Evolutionary conservation across 1,140 invertebrate species (phyloP).

Genomic region (Drosophila nigromelanica): DNA sequence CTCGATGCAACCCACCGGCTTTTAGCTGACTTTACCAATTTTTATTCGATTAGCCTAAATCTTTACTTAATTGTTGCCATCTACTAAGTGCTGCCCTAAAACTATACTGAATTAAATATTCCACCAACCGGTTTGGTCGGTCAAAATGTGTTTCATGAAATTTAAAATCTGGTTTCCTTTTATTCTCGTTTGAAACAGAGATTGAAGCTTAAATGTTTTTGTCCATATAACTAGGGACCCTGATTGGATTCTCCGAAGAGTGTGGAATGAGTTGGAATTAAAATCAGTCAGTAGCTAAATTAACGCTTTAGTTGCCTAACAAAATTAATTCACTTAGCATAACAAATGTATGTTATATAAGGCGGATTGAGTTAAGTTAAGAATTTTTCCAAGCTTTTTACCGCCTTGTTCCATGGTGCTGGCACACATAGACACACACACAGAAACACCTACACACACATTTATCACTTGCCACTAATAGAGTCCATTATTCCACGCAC

Average conservation of each 20-base stretch:
- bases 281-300: background rate
- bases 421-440: constrained; percentile 17
- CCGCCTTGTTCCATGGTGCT: constrained; percentile 26
- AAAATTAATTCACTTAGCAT: constrained; percentile 4
- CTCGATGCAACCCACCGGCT: too few relatives aligned
- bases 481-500: background rate
- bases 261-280: too few relatives aligned
- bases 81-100: background rate
- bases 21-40: background rate
- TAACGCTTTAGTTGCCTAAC: constrained; percentile 2
- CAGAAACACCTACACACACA: background rate
- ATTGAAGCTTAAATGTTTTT: too few relatives aligned
- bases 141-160: too few relatives aligned
- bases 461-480: constrained; percentile 3
- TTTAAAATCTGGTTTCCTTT: too few relatives aligned
- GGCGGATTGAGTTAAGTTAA: constrained; percentile 30
- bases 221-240: too few relatives aligned
- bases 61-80: too few relatives aligned
- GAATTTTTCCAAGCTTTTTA: constrained; percentile 16
- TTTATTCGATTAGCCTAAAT: background rate
- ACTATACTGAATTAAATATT: background rate
- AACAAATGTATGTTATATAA: background rate
- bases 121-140: too few relatives aligned
- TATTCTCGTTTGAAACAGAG: too few relatives aligned
- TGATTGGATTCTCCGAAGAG: too few relatives aligned